Conservation (phyloP, 2,113 vertebrate genomes). For the Strigops habroptila region DNA sequence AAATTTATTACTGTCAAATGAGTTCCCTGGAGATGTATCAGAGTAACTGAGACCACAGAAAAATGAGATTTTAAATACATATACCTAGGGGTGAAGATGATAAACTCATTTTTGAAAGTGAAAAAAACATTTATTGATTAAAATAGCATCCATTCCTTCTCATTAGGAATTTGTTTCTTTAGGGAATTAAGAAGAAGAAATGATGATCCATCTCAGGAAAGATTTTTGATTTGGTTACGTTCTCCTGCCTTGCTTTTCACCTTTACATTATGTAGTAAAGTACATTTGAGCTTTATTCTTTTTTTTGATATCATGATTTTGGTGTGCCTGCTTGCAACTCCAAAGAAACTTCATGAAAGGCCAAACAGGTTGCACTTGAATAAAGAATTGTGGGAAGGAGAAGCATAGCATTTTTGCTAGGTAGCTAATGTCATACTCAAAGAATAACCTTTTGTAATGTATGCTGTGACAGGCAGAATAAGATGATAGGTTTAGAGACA, state of each 20-base stretch:
- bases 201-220: background rate
- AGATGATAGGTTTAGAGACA: background rate
- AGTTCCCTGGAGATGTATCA: background rate
- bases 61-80: background rate
- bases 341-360: background rate
- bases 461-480: background rate
- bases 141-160: background rate
- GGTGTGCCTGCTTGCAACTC: background rate
- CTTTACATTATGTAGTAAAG: background rate
- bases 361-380: background rate
- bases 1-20: background rate
- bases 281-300: background rate
- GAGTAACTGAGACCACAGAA: background rate
- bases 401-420: background rate
- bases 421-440: background rate
- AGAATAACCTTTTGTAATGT: background rate
- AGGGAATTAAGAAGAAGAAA: background rate
- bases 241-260: background rate
- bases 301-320: background rate
- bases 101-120: background rate
- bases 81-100: background rate
- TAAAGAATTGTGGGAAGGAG: background rate
- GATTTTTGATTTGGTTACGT: fast-evolving
- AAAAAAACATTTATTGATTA: background rate
- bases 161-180: background rate